A percentile compares a stretch with the other conserved stretches of the same genome.
These are phyloP conservation scores for Chondrosia reniformis DNA, from an alignment of 37 sponge, comb jelly and placozoan species.

Conservation along the genomic window DNA sequence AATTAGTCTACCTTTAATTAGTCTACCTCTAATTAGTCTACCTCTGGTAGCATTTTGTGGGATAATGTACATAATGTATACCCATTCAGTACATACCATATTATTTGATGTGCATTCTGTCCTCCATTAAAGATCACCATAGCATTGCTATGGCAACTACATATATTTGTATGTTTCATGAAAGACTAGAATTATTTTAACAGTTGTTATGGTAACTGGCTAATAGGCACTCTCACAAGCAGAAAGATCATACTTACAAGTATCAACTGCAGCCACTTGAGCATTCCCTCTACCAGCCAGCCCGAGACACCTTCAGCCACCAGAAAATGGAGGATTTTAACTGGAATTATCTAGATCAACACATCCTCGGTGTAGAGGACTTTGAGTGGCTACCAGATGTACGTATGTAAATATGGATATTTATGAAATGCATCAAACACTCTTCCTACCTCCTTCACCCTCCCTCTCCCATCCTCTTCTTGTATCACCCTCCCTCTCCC, in stretches of 20 bases:
- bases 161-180: too few species aligned
- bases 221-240: neutral
- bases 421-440: neutral
- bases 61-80: too few species aligned
- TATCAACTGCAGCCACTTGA: neutral
- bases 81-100: too few species aligned
- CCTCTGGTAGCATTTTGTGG: too few species aligned
- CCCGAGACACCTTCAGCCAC: neutral
- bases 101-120: too few species aligned
- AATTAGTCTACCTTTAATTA: too few species aligned
- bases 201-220: too few species aligned
- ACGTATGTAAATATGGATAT: neutral
- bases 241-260: neutral
- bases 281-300: neutral
- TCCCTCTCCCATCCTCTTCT: neutral
- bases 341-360: conserved; percentile 85
- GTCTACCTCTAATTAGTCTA: too few species aligned
- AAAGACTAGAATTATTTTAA: too few species aligned
- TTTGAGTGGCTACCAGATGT: conserved; percentile 45
- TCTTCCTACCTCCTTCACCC: neutral
- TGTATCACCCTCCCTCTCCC: neutral
- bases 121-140: too few species aligned
- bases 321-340: conserved; percentile 58
- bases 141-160: too few species aligned
- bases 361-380: conserved; percentile 58